Conservation (phyloP, 1,140 invertebrate genomes). For the Asbolus verrucosus region DNA sequence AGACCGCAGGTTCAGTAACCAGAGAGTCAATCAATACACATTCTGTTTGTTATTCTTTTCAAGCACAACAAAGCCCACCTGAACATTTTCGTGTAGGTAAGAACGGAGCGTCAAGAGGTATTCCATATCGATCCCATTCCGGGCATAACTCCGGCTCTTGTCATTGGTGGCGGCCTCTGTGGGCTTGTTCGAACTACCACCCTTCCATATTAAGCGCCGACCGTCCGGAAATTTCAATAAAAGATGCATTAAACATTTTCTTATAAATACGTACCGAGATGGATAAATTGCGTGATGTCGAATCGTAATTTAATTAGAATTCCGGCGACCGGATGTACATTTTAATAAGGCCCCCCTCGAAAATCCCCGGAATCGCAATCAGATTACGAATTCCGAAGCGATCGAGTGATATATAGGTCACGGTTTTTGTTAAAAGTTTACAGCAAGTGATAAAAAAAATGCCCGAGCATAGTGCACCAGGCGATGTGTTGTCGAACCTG, state of each 20-base stretch:
- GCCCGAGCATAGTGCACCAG: no score
- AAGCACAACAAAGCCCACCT: conserved; percentile 21
- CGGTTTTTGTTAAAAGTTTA: neutral
- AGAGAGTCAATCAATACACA: conserved; percentile 33
- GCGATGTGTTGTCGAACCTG: no score
- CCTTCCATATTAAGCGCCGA: neutral
- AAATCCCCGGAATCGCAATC: no score
- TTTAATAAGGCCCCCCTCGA: no score
- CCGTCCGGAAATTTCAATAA: neutral
- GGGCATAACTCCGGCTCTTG: conserved; percentile 16
- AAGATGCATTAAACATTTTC: no score
- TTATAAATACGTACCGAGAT: no score
- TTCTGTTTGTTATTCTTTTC: conserved; percentile 31
- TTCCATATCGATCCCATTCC: conserved; percentile 34
- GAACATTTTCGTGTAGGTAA: conserved; percentile 33
- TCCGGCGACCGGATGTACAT: no score
- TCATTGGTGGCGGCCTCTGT: conserved; percentile 34
- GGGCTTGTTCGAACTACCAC: neutral
- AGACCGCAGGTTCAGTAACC: conserved; percentile 26
- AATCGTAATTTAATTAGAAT: no score
- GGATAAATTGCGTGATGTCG: no score
- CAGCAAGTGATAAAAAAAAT: no score
- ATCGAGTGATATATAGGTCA: no score
- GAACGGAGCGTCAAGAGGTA: conserved; percentile 28
- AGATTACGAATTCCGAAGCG: no score